Evolutionary conservation across 2,797 vertebrate genomes (phyloP).

Genomic region (Myoxocephalus aenaeus): DNA sequence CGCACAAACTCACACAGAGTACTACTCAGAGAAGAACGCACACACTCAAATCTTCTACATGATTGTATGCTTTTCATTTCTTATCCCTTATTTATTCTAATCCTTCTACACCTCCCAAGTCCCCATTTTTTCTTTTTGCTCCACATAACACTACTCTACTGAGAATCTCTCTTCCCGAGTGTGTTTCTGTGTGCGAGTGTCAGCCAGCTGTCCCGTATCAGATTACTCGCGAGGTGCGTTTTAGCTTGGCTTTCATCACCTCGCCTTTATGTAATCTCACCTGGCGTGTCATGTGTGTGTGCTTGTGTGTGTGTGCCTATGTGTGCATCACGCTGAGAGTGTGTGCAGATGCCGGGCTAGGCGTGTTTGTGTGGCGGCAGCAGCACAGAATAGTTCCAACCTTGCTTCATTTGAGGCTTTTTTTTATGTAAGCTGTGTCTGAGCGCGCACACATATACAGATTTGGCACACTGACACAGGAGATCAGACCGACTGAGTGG

Average conservation of each 20-base stretch:
- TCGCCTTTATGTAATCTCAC: slow-evolving; percentile 73
- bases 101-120: slow-evolving; percentile 11
- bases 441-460: slow-evolving; percentile 24
- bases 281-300: slow-evolving; percentile 44
- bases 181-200: slow-evolving; percentile 16
- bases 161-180: slow-evolving; percentile 10
- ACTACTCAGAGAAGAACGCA: not conserved
- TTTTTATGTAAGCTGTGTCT: slow-evolving; percentile 61
- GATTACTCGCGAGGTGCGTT: slow-evolving; percentile 67
- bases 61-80: slow-evolving; percentile 31
- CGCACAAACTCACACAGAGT: slow-evolving; percentile 12
- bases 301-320: not conserved
- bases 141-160: slow-evolving; percentile 4
- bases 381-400: slow-evolving; percentile 19
- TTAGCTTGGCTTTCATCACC: slow-evolving; percentile 73
- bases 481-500: slow-evolving; percentile 73
- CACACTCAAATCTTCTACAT: slow-evolving; percentile 37
- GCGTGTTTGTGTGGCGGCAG: slow-evolving; percentile 28
- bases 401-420: slow-evolving; percentile 56
- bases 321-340: not conserved
- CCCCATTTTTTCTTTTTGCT: slow-evolving; percentile 2
- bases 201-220: slow-evolving; percentile 71
- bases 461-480: slow-evolving; percentile 74
- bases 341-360: slow-evolving; percentile 13
- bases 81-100: slow-evolving; percentile 33